Evolutionary conservation across 64 coral and sea anemone species (phyloP).

Genomic region (Dendronephthya gigantea): DNA sequence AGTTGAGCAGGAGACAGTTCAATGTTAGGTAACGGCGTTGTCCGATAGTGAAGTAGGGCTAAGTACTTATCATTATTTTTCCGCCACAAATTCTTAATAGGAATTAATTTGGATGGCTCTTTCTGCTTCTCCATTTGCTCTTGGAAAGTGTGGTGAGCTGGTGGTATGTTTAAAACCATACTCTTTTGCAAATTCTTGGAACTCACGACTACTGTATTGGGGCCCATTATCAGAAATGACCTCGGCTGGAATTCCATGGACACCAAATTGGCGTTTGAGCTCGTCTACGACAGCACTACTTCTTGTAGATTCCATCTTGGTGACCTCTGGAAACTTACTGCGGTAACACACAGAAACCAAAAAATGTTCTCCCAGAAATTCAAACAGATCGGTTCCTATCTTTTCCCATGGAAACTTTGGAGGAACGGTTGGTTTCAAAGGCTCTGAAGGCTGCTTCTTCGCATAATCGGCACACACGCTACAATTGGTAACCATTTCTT

Average conservation of each 20-base stretch:
- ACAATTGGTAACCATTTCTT: conserved; percentile 5
- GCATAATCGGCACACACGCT: background rate
- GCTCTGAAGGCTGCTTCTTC: background rate
- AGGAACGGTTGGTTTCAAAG: background rate
- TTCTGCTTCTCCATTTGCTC: conserved; percentile 19
- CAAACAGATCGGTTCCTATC: background rate
- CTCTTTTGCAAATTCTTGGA: too few species aligned
- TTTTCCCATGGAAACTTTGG: conserved; percentile 10
- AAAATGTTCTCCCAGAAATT: background rate
- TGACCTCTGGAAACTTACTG: conserved; percentile 2
- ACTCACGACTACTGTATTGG: background rate
- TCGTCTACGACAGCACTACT: conserved; percentile 13
- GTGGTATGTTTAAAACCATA: conserved; percentile 23
- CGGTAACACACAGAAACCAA: background rate
- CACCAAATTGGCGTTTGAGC: background rate
- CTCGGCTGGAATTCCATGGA: conserved; percentile 12
- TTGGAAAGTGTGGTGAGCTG: conserved; percentile 13
- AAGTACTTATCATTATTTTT: conserved; percentile 23
- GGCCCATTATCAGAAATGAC: conserved; percentile 23
- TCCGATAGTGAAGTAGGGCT: conserved; percentile 9
- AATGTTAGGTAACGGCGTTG: conserved; percentile 1
- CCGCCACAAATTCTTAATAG: background rate
- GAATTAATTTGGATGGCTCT: conserved; percentile 12
- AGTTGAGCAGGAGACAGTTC: background rate
- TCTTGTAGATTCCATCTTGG: background rate